Evolutionary conservation across 2,113 vertebrate species (phyloP).

Genomic region (Prietella phreatophila): DNA sequence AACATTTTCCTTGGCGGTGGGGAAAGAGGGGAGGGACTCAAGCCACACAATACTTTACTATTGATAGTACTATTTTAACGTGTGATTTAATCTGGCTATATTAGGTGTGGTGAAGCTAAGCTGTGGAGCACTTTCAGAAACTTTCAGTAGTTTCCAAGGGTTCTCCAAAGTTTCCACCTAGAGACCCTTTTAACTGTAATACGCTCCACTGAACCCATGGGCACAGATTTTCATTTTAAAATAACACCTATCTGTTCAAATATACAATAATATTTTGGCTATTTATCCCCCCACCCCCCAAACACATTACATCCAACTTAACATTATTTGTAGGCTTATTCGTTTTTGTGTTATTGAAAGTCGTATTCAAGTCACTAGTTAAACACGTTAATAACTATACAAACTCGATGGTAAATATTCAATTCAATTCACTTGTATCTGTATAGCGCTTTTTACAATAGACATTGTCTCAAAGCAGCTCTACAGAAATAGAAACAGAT

Average conservation of each 20-base stretch:
- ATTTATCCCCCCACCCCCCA: not conserved
- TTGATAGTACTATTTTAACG: constrained; percentile 5
- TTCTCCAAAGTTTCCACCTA: not conserved
- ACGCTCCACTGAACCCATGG: not conserved
- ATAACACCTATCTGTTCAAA: not conserved
- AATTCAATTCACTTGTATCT: no score
- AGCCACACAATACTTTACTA: constrained; percentile 19
- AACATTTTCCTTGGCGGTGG: constrained; percentile 5
- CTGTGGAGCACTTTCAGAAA: not conserved
- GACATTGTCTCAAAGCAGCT: no score
- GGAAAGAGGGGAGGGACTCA: not conserved
- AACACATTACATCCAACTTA: not conserved
- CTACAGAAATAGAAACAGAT: no score
- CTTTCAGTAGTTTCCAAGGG: not conserved
- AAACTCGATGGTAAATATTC: not conserved
- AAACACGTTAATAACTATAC: not conserved
- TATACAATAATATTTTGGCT: not conserved
- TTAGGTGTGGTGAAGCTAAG: not conserved
- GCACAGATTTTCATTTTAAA: not conserved
- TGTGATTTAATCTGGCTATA: not conserved
- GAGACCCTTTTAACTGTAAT: not conserved
- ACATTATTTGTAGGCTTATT: not conserved
- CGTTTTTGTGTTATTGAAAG: not conserved
- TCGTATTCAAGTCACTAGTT: not conserved
- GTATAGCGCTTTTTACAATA: no score